Conservation (phyloP, 2,113 vertebrate species). For the Bufo gargarizans region DNA sequence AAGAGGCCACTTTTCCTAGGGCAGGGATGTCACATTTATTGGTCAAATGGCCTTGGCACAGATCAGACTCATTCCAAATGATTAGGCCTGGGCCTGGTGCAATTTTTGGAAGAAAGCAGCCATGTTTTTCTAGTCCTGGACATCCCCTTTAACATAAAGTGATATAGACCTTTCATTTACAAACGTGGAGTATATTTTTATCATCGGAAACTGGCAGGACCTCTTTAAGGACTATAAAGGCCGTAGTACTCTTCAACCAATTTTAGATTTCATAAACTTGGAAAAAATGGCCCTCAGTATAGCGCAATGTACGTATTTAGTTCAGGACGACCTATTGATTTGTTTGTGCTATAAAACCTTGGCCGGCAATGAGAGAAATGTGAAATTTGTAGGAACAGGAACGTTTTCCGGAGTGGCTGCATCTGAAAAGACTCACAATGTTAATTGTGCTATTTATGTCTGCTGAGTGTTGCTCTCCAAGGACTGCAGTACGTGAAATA, state of each 20-base stretch:
- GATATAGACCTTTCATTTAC: too few species aligned
- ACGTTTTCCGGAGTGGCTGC: conserved; percentile 12
- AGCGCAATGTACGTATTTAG: not conserved
- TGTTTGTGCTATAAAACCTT: conserved; percentile 43
- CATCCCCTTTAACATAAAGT: too few species aligned
- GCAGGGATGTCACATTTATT: too few species aligned
- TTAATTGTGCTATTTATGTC: conserved; percentile 37
- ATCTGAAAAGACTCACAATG: conserved; percentile 1
- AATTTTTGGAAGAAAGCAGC: too few species aligned
- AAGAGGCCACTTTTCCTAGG: too few species aligned
- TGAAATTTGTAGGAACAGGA: conserved; percentile 36
- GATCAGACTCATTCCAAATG: too few species aligned
- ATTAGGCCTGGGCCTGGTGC: too few species aligned
- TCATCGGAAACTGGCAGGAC: too few species aligned
- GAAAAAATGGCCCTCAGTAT: not conserved
- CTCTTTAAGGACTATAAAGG: too few species aligned
- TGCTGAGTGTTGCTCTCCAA: not conserved
- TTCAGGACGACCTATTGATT: conserved; percentile 55
- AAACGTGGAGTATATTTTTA: too few species aligned
- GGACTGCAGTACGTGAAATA: not conserved
- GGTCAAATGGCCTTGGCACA: too few species aligned
- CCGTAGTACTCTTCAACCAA: not conserved
- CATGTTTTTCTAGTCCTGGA: too few species aligned
- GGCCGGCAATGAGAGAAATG: conserved; percentile 21
- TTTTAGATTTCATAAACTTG: not conserved